These are phyloP conservation scores for Gallinago undulata DNA, from an alignment of 2,113 vertebrate species.

Conservation along the genomic window DNA sequence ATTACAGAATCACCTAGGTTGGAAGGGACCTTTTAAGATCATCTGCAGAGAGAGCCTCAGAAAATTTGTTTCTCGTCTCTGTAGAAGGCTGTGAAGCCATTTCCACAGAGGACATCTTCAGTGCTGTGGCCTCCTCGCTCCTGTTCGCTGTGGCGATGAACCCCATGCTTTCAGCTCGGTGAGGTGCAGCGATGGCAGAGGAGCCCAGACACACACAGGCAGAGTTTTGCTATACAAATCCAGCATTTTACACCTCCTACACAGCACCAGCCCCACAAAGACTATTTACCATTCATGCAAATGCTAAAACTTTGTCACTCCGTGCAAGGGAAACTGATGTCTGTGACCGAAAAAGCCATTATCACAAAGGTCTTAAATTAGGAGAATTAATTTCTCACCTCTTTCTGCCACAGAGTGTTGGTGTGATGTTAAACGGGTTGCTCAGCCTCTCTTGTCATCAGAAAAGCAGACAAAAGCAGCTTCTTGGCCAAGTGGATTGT, in stretches of 20 bases:
- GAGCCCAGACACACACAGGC: neutral
- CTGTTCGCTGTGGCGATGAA: no score
- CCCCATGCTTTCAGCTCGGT: neutral
- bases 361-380: neutral
- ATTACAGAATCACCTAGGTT: no score
- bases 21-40: no score
- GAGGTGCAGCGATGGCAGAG: fast-evolving
- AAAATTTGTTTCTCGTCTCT: neutral
- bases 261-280: neutral
- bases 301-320: neutral
- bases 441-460: neutral
- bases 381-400: neutral
- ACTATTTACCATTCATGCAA: no score
- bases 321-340: neutral
- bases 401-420: neutral
- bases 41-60: neutral
- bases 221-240: neutral
- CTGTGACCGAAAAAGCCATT: fast-evolving
- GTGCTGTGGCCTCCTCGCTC: neutral
- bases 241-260: neutral
- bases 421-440: neutral
- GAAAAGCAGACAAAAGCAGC: neutral
- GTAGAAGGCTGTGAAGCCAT: neutral
- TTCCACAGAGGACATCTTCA: neutral
- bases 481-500: neutral